Base-by-base conservation (phyloP, 2,797 vertebrate species). In the Gobionotothen gibberifrons region DNA sequence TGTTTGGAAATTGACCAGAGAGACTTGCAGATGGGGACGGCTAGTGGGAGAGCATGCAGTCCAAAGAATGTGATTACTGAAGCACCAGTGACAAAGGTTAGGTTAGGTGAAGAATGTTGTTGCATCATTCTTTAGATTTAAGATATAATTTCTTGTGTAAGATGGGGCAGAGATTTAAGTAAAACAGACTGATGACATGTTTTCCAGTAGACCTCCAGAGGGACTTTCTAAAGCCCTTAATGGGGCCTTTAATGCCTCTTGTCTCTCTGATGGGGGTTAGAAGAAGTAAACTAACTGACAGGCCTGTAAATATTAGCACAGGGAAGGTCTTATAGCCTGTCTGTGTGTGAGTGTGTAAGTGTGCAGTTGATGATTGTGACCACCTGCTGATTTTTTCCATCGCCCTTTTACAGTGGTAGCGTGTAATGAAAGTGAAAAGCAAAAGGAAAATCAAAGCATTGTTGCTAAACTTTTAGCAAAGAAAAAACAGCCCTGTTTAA, bases 231-330 rank as follows among this genome's bases (percentile, higher is more conserved):
- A 86, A 87, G 78, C 86, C 46, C 65, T 84, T 89, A 88, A 92
- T 89, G 85, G 87, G 87, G 66, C 55, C 68, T 84, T 79, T 74
- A 86, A 88, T 85, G 79, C 86, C 61, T 69, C 44, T 19, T 2
- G 9, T 86, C 80, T 85, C 65, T 77, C 57, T 79, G 73, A 89
- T 76, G 43, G 55, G 69, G 19, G 65, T 77, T 79, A 64, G 69
- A 66, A 76, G 59, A 85, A 2, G 63, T 89, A 90, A 90, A 88
- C 89, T 49, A 55, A 84, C 60, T 52, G 85, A 82, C 83, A 74
- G 69, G 76, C 58, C 14, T 78, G 77, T 91, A 92, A 89, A 93
- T 92, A 91, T 91, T 91, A 90, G 39, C 56, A 66, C 47, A 71
- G 32, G 49, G 53, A 69, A 85, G 44, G 60, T 79, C 78, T 58